These are phyloP conservation scores for Hanleya hanleyi DNA, from an alignment of 2,888 invertebrate species.

Conservation along the genomic window DNA sequence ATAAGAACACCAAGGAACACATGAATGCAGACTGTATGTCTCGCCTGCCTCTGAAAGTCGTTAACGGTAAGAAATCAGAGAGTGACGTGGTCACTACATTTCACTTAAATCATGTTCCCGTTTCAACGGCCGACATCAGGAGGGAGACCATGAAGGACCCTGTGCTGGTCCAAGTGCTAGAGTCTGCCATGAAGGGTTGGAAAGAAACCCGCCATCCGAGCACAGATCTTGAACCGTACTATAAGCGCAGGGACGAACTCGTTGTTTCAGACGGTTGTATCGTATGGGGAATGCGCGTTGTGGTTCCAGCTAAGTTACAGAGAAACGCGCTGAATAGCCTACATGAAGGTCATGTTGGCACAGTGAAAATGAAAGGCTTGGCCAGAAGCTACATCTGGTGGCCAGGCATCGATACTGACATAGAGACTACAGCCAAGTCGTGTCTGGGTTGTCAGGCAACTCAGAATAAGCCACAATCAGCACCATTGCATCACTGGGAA, in stretches of 20 bases:
- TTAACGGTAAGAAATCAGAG: no score
- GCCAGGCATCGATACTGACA: no score
- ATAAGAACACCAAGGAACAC: conserved; percentile 3
- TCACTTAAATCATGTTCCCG: neutral
- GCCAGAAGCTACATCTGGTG: no score
- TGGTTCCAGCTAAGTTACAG: conserved; percentile 39
- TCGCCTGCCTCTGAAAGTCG: neutral
- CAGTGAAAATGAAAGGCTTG: conserved; percentile 49
- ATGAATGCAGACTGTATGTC: no score
- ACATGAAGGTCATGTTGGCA: conserved; percentile 55
- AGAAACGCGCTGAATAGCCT: conserved; percentile 42
- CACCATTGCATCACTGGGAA: no score
- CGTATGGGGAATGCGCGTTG: conserved; percentile 35
- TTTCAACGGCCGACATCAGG: conserved; percentile 12
- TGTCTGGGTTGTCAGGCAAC: no score
- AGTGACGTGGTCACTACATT: neutral
- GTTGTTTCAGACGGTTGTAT: conserved; percentile 23
- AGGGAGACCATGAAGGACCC: conserved; percentile 25
- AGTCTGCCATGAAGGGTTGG: conserved; percentile 31
- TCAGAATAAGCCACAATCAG: no score
- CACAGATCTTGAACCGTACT: conserved; percentile 21
- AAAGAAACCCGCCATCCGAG: neutral
- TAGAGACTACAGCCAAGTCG: no score
- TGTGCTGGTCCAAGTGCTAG: conserved; percentile 24
- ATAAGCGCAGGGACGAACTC: conserved; percentile 26